Evolutionary conservation across 2,888 invertebrate genomes (phyloP), one percentile per base, ranked within the genome.

Genomic region (Eudemis profundana): DNA sequence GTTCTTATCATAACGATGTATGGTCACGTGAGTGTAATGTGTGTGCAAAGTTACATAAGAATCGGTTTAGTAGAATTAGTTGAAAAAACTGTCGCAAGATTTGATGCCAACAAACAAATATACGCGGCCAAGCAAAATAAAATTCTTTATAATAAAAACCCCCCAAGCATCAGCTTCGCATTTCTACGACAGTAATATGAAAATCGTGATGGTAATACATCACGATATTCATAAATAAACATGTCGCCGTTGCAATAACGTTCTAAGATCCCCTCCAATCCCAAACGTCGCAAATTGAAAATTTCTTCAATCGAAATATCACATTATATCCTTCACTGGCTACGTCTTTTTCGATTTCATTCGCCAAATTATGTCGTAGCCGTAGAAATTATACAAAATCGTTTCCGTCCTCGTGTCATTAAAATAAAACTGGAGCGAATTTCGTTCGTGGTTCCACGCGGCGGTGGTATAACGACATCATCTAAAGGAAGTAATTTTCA

Each of bases 241-340:
- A 60, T 49, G 36, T 36, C n/a, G 19, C 23, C 47, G 17, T 14
- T 46, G n/a, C 53, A 53, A 59, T n/a, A 47, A 10, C 12, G 12
- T 21, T 47, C 12, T n/a, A 27, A 49, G 27, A 19, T 17, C 27
- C n/a, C 17, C 38, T 10, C 10, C 64, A 38, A 59, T 47, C 29
- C 46, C 53, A 46, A 42, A 59, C 36, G 51, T 59, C 36, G 51
- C 47, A 65, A 65, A 65, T 65, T 65, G 65, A 65, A 65, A 65
- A 60, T 60, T 53, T 65, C 47, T 53, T 53, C 59, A 60, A 65
- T 65, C 60, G 60, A 65, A 65, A 65, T 65, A 65, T 65, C 65
- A 65, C 65, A 60, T 65, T 60, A 60, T 65, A 47, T 17, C 65
- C 65, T 40, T 65, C 38, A 47, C 60, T 65, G 65, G 53, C 60